Evolutionary conservation across 1,140 invertebrate genomes (phyloP), one percentile per base, ranked within the genome.

Genomic region (Hyles vespertilio): DNA sequence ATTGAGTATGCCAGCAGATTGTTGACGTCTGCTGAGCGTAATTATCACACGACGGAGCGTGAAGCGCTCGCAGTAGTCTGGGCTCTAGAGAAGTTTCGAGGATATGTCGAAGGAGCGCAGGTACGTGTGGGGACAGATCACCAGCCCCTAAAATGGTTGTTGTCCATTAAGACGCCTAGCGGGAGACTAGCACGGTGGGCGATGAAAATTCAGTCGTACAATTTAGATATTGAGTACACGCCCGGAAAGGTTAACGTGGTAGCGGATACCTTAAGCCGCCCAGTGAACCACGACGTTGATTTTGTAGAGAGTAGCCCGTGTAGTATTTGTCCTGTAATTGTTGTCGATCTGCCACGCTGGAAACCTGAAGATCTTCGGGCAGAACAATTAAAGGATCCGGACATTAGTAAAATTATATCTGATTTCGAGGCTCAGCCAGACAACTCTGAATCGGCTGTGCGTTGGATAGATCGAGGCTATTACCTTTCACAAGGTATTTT

Each of bases 11-110:
- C 57, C 1, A 51, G 51, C 34, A 9, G 44, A 10, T 11, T 59
- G 6, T 48, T 59, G 9, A 47, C 43, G 6, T 9, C 45, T 10
- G 57, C 57, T 5, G 57, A 59, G 34, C 40, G 34, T n/a, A 59
- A 59, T 7, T 55, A 55, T 9, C 36, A 54, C 5, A 78, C 73
- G 3, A 86, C 79, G 1, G 89, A 91, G 61, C 62, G 74, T 56
- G 89, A 91, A 73, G 78, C 77, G 12, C 64, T 91, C 2, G 90
- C 89, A 0, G 69, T 91, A 3, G 66, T 91, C 0, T 86, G 77
- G 73, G 84, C 83, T 0, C 69, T 91, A 1, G 65, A 84, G 12
- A 71, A 84, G 40, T 90, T 89, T 43, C 32, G 78, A 48, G 63
- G 61, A 6, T 86, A 83, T 49, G 53, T 79, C 8, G 76, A 84